Evolutionary conservation across 92 coral and sea anemone species (phyloP).

Genomic region (Bergia sp.): DNA sequence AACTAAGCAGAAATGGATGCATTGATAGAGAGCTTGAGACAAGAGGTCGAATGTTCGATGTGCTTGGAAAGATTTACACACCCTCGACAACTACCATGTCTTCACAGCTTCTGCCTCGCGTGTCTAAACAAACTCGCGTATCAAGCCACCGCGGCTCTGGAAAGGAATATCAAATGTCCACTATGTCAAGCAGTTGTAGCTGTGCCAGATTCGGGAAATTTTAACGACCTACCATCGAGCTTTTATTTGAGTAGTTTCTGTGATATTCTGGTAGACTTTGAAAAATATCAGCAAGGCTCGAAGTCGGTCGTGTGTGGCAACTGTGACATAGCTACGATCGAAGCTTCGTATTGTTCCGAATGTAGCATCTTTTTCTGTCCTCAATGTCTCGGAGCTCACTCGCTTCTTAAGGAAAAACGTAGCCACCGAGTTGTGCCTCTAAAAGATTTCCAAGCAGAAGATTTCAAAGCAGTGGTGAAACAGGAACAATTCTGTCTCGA

Average conservation of each 20-base stretch:
- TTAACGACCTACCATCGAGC: conserved; percentile 29
- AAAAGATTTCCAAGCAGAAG: conserved; percentile 39
- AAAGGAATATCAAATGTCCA: conserved; percentile 11
- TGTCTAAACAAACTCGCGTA: conserved; percentile 25
- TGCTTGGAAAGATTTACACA: conserved; percentile 34
- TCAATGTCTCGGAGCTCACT: conserved; percentile 27
- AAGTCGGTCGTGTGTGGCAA: conserved; percentile 32
- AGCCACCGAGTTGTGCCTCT: conserved; percentile 31
- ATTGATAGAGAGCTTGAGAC: conserved; percentile 8
- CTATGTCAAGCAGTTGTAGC: conserved; percentile 23
- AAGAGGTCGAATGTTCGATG: conserved; percentile 33
- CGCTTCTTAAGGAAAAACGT: conserved; percentile 19
- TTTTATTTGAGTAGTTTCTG: conserved; percentile 31
- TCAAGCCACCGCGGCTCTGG: background rate
- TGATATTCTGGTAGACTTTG: conserved; percentile 36
- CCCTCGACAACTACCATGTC: conserved; percentile 31
- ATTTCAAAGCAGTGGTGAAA: conserved; percentile 43
- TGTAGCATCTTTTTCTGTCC: conserved; percentile 35
- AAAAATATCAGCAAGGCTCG: conserved; percentile 30
- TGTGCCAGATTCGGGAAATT: conserved; percentile 16
- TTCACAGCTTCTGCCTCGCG: conserved; percentile 26
- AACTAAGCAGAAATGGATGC: conserved; percentile 13
- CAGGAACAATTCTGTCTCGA: conserved; percentile 37
- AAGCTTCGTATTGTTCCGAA: conserved; percentile 12
- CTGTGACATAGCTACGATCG: conserved; percentile 19